These are phyloP conservation scores for Melolontha melolontha DNA, from an alignment of 2,888 invertebrate genomes.

Conservation along the genomic window DNA sequence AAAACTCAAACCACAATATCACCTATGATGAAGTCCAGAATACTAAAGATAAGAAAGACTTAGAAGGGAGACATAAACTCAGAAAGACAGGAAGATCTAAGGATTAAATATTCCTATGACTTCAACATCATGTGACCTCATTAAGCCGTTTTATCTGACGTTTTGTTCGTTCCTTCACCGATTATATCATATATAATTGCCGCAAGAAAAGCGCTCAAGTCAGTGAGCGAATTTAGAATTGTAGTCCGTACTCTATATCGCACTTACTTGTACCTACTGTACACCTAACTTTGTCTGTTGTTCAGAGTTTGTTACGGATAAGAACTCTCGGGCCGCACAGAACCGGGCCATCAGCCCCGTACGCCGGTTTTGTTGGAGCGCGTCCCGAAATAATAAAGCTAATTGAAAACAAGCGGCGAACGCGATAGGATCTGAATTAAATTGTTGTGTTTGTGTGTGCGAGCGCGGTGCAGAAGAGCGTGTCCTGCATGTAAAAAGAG, in stretches of 20 bases:
- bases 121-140: slow-evolving; percentile 26
- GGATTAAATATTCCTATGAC: slow-evolving; percentile 13
- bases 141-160: slow-evolving; percentile 28
- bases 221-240: background rate
- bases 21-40: no score
- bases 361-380: background rate
- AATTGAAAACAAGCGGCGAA: slow-evolving; percentile 60
- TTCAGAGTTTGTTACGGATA: slow-evolving; percentile 21
- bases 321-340: background rate
- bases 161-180: slow-evolving; percentile 19
- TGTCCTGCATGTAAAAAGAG: slow-evolving; percentile 55
- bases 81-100: no score
- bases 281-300: slow-evolving; percentile 11
- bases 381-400: slow-evolving; percentile 51
- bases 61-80: background rate
- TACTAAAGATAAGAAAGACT: slow-evolving; percentile 1
- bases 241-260: slow-evolving; percentile 12
- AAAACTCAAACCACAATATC: no score
- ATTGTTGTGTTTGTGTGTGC: slow-evolving; percentile 51
- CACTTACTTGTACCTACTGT: background rate
- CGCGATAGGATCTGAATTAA: slow-evolving; percentile 57
- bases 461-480: slow-evolving; percentile 50
- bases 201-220: slow-evolving; percentile 1
- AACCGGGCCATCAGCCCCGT: background rate
- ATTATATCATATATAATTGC: slow-evolving; percentile 29